These are phyloP conservation scores for Tenebrosternarchus preto DNA, from an alignment of 2,113 vertebrate species.

Conservation along the genomic window DNA sequence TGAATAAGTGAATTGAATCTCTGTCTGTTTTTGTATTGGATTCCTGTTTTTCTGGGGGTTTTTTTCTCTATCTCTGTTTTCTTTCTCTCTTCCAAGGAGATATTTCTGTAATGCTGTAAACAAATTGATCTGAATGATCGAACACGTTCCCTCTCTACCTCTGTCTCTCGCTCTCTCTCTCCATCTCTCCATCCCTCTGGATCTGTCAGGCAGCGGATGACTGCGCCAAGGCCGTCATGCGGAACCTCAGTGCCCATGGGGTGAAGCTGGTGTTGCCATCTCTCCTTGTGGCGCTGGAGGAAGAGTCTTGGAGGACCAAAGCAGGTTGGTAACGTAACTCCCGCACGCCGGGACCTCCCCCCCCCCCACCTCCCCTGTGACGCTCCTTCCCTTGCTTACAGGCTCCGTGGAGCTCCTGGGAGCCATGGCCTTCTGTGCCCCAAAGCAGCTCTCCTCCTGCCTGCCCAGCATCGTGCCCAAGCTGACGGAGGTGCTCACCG, in stretches of 20 bases:
- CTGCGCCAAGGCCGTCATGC: constrained; percentile 98
- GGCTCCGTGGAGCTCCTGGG: constrained; percentile 96
- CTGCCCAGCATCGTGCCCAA: constrained; percentile 97
- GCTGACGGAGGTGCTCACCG: constrained; percentile 94
- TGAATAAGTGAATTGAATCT: no score
- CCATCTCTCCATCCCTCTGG: not conserved
- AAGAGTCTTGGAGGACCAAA: constrained; percentile 99
- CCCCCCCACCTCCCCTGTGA: not conserved
- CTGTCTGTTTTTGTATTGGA: no score
- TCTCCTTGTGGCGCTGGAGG: constrained; percentile 90
- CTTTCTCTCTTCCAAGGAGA: no score
- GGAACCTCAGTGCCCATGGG: constrained; percentile 95
- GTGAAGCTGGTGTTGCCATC: constrained; percentile 98
- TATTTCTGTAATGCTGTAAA: no score
- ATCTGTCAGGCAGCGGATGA: constrained; percentile 90
- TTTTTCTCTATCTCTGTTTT: no score
- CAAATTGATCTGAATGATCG: not conserved
- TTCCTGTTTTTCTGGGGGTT: no score
- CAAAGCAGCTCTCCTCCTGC: constrained; percentile 96
- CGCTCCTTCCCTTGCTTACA: constrained; percentile 53
- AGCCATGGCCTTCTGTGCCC: constrained; percentile 96
- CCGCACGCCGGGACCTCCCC: not conserved
- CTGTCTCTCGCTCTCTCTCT: not conserved
- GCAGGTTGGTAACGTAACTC: constrained; percentile 76
- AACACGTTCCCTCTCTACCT: not conserved